Evolutionary conservation across 2,113 vertebrate species (phyloP).

Genomic region (Limnothrissa miodon): DNA sequence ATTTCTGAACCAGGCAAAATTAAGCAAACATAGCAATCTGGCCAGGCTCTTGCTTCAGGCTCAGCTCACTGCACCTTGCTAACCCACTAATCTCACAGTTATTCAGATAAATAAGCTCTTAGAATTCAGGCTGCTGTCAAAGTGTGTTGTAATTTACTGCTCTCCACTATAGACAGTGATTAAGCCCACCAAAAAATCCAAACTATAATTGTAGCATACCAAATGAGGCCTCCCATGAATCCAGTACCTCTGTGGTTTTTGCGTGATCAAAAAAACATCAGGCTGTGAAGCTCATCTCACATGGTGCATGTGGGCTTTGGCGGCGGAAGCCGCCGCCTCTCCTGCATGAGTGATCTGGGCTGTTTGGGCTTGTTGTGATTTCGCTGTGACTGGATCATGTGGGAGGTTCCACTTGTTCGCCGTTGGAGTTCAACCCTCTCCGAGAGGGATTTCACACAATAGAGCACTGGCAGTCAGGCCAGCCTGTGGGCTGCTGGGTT

Average conservation of each 20-base stretch:
- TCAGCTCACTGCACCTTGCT: no score
- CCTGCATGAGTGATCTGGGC: neutral
- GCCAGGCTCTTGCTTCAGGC: no score
- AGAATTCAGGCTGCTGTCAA: neutral
- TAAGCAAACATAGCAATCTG: no score
- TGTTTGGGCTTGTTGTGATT: neutral
- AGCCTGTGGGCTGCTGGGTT: conserved; percentile 31
- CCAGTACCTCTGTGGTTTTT: neutral
- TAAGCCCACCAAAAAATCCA: neutral
- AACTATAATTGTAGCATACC: neutral
- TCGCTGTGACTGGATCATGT: neutral
- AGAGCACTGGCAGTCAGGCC: conserved; percentile 22
- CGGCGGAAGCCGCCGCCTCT: neutral
- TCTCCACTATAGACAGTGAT: neutral
- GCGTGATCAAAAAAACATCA: neutral
- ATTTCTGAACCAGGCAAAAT: no score
- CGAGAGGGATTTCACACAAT: neutral
- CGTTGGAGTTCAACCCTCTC: conserved; percentile 2
- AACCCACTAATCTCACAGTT: neutral
- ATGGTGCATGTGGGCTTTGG: neutral
- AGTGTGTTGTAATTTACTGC: neutral
- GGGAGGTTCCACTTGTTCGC: conserved; percentile 17
- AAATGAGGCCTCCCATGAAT: neutral
- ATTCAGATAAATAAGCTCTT: neutral
- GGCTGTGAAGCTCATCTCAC: neutral